Percentiles rank a stretch among this genome's conserved stretches.
Evolutionary conservation across 2,113 vertebrate genomes (phyloP).

Genomic region (Clarias batrachus): DNA sequence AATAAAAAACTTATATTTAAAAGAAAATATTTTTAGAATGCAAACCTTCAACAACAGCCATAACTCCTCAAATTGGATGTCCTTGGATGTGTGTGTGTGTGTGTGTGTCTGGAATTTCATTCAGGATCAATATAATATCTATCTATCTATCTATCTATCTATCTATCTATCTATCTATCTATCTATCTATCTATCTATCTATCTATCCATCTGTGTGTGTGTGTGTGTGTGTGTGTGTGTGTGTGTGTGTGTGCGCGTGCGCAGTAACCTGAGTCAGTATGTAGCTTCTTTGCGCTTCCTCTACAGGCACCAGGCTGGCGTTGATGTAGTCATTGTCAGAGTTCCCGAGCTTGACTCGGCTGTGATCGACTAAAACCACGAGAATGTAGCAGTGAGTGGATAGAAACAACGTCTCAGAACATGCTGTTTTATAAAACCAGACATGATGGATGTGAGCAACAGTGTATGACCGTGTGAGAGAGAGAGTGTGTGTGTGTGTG

Average conservation of each 20-base stretch:
- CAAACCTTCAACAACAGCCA: no score
- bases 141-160: background rate
- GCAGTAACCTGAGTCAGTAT: constrained; percentile 90
- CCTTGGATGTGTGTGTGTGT: background rate
- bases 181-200: background rate
- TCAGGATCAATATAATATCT: no score
- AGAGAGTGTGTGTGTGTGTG: background rate
- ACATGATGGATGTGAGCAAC: no score
- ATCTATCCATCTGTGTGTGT: background rate
- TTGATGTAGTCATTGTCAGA: constrained; percentile 97
- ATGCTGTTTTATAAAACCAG: no score
- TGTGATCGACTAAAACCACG: constrained; percentile 84
- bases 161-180: no score
- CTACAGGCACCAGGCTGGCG: constrained; percentile 86
- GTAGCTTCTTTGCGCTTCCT: constrained; percentile 90
- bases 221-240: constrained; percentile 2
- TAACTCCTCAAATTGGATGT: no score
- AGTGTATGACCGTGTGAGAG: background rate
- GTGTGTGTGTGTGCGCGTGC: background rate
- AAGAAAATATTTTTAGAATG: no score
- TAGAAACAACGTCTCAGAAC: no score
- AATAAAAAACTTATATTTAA: no score
- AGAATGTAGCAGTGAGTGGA: no score
- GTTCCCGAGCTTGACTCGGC: constrained; percentile 90
- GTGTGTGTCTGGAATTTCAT: background rate